Evolutionary conservation across 2,888 invertebrate species (phyloP).

Genomic region (Papilio demoleus): DNA sequence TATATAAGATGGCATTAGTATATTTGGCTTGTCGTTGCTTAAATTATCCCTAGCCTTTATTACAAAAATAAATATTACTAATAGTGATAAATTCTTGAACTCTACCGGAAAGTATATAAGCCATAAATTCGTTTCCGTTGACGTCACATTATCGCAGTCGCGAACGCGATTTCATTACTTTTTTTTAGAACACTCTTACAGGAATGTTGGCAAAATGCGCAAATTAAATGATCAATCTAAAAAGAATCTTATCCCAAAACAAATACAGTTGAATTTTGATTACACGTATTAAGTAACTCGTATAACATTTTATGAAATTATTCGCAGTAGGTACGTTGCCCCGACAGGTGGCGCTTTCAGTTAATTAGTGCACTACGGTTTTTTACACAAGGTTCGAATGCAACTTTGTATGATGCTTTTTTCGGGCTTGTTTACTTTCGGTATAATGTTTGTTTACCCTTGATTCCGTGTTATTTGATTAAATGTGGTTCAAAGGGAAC

Average conservation of each 20-base stretch:
- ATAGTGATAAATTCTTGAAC: conserved; percentile 11
- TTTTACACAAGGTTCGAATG: conserved; percentile 41
- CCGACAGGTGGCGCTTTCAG: conserved; percentile 63
- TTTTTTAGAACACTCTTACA: conserved; percentile 40
- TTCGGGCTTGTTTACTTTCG: conserved; percentile 33
- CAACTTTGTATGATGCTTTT: conserved; percentile 43
- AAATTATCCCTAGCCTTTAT: too few species aligned
- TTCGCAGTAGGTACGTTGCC: conserved; percentile 50
- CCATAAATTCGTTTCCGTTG: conserved; percentile 39
- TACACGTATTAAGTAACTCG: conserved; percentile 1
- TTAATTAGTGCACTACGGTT: conserved; percentile 62
- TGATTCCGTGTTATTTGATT: conserved; percentile 37
- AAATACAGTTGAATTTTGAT: neutral
- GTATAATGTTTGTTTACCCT: conserved; percentile 36
- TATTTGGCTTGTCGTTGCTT: too few species aligned
- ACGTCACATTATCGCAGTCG: conserved; percentile 41
- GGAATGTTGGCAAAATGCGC: conserved; percentile 38
- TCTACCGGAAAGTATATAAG: conserved; percentile 20
- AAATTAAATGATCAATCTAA: neutral
- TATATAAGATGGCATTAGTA: too few species aligned
- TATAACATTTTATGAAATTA: conserved; percentile 37
- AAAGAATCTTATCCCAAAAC: neutral
- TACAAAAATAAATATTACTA: too few species aligned
- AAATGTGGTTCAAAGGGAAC: conserved; percentile 44
- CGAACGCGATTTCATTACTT: conserved; percentile 44